A percentile compares a stretch with the other conserved stretches of the same genome.
phyloP scores from a whole-genome alignment of 2,888 invertebrate species.

The Phorcus lineatus region DNA sequence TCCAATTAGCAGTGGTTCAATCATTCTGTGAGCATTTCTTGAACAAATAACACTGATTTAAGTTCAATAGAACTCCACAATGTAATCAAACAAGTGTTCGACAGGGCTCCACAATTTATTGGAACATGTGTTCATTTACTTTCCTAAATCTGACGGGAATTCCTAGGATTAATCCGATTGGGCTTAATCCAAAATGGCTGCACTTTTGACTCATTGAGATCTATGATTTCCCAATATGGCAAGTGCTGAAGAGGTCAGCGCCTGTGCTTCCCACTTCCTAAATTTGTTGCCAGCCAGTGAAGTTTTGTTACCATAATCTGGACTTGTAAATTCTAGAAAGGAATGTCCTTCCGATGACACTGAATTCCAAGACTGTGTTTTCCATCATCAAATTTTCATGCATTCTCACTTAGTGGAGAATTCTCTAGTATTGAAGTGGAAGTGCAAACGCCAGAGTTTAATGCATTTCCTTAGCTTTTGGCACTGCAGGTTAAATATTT shows the following conservation, averaged over 20 bases:
- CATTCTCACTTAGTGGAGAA: background rate
- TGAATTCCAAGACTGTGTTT: background rate
- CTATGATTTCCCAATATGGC: background rate
- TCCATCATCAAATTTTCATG: background rate
- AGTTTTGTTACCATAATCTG: background rate
- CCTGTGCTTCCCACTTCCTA: background rate
- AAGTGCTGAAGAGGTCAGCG: background rate
- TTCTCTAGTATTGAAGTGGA: background rate
- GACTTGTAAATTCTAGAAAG: background rate
- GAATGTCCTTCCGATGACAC: background rate
- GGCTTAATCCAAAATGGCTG: background rate
- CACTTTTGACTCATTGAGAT: background rate
- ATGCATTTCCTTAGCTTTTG: constrained; percentile 4
- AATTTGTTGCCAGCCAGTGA: background rate
- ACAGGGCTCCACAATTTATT: background rate
- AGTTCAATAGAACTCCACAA: too few relatives aligned
- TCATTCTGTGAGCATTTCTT: too few relatives aligned
- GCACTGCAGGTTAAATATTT: background rate
- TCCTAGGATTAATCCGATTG: background rate
- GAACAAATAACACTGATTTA: too few relatives aligned
- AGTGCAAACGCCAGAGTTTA: background rate
- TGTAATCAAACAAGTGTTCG: too few relatives aligned
- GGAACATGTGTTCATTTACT: background rate
- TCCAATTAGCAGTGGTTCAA: too few relatives aligned
- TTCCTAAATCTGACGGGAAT: background rate